A percentile compares a stretch with the other conserved stretches of the same genome.
phyloP scores from a whole-genome alignment of 2,888 invertebrate genomes.

The Criorhina ranunculi region DNA sequence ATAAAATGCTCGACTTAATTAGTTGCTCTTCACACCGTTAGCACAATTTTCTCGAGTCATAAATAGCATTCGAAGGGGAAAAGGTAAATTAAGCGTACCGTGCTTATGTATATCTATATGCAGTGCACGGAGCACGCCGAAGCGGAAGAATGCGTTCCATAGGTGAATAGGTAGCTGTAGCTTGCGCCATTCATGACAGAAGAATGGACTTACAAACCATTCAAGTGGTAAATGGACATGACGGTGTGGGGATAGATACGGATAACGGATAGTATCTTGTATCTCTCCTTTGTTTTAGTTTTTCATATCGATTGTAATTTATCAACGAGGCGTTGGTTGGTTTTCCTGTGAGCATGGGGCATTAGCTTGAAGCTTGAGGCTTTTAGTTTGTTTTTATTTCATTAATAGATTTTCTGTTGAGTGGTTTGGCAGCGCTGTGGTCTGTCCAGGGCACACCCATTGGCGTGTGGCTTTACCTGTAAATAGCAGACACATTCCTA shows the following conservation, averaged over 20 bases:
- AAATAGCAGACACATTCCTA: not conserved
- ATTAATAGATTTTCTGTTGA: constrained; percentile 14
- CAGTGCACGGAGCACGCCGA: constrained; percentile 39
- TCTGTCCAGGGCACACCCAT: constrained; percentile 29
- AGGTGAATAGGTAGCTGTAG: constrained; percentile 50
- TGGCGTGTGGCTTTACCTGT: constrained; percentile 21
- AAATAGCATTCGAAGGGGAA: constrained; percentile 23
- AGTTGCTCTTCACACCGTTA: constrained; percentile 63
- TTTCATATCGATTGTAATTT: constrained; percentile 53
- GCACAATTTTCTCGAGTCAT: constrained; percentile 58
- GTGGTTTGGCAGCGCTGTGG: not conserved
- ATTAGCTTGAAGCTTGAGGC: constrained; percentile 12
- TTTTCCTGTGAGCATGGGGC: constrained; percentile 14
- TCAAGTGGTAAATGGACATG: constrained; percentile 64
- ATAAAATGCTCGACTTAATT: constrained; percentile 61
- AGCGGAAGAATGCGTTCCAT: constrained; percentile 72
- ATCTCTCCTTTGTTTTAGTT: constrained; percentile 14
- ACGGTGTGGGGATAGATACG: constrained; percentile 13
- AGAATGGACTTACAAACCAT: constrained; percentile 45
- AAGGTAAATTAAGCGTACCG: constrained; percentile 52
- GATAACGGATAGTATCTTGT: constrained; percentile 26
- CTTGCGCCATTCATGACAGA: constrained; percentile 53
- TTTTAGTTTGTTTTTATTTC: constrained; percentile 18
- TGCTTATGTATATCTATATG: constrained; percentile 7
- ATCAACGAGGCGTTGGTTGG: constrained; percentile 49